Evolutionary conservation across 2,888 invertebrate genomes (phyloP), one percentile per base, ranked within the genome.

Genomic region (Tethea ocularis): DNA sequence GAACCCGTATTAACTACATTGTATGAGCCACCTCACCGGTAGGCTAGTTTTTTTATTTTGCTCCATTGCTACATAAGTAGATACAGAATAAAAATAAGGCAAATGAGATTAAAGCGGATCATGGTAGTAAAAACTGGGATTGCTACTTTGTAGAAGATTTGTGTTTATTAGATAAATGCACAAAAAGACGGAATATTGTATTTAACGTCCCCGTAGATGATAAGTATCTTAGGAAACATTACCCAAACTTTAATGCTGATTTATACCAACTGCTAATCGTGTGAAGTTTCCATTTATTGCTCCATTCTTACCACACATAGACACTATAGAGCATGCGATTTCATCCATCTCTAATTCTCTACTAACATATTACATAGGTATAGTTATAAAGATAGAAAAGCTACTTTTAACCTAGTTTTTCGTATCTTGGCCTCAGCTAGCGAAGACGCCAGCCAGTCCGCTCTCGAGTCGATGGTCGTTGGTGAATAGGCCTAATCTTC

Each of bases 281-380:
- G 86, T 79, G 83, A 87, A 82, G 72, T 73, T 74, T 65, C 67
- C 70, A 67, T 73, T 78, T 74, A 82, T 83, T 80, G 33, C 79
- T 84, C 78, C 70, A 74, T 71, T 78, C 76, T 67, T 72, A 61
- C 71, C 62, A 66, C 66, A 54, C 58, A 33, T 24, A 63, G 58
- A 59, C 60, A 57, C 63, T 51, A 46, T 38, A 6, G 64, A 64
- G 66, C 70, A 69, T 72, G 71, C 70, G 38, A 36, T 41, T 26
- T 63, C 53, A 61, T n/a, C n/a, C n/a, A n/a, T n/a, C n/a, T n/a
- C n/a, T n/a, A n/a, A n/a, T n/a, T 64, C 57, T 64, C 58, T 57
- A 22, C 38, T 51, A 46, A 24, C 55, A 59, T 4, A 1, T 33
- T 13, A 33, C 33, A 36, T 33, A 10, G 22, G 55, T 26, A 52